A percentile compares a stretch with the other conserved stretches of the same genome.
Conservation (phyloP, 2,113 vertebrate species). For the Syrmaticus mikado region DNA sequence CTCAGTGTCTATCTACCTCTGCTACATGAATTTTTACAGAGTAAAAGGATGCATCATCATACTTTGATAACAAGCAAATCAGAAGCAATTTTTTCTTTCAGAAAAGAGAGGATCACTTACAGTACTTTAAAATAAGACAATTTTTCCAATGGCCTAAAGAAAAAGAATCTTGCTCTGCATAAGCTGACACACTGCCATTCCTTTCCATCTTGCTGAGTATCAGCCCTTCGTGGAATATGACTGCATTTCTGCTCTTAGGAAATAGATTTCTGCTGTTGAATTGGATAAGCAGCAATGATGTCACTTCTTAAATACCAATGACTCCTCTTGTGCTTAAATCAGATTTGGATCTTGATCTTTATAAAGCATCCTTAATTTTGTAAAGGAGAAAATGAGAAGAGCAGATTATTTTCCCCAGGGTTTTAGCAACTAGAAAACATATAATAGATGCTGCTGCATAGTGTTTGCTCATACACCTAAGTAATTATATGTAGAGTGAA, state of each 20-base stretch:
- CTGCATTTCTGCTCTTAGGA: background rate
- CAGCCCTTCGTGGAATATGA: background rate
- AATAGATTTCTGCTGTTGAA: background rate
- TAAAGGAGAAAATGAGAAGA: background rate
- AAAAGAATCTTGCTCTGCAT: background rate
- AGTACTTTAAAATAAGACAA: slow-evolving; percentile 3
- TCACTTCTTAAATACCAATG: background rate
- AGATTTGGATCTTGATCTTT: background rate
- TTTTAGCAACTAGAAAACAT: background rate
- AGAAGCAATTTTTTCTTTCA: slow-evolving; percentile 1
- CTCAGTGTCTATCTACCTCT: background rate
- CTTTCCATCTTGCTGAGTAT: background rate
- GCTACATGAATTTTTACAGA: background rate
- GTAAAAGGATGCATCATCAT: slow-evolving; percentile 4
- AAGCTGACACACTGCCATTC: background rate
- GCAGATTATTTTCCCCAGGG: background rate
- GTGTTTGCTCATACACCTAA: background rate
- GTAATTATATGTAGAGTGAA: background rate
- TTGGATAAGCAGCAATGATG: background rate
- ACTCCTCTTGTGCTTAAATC: background rate
- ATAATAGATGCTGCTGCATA: background rate
- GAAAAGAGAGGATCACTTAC: slow-evolving; percentile 14
- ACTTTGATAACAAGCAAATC: slow-evolving; percentile 52
- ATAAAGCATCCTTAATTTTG: background rate
- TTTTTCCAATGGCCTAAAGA: background rate